Evolutionary conservation across 1,140 invertebrate genomes (phyloP).

Genomic region (Lordiphosa clarofinis): DNA sequence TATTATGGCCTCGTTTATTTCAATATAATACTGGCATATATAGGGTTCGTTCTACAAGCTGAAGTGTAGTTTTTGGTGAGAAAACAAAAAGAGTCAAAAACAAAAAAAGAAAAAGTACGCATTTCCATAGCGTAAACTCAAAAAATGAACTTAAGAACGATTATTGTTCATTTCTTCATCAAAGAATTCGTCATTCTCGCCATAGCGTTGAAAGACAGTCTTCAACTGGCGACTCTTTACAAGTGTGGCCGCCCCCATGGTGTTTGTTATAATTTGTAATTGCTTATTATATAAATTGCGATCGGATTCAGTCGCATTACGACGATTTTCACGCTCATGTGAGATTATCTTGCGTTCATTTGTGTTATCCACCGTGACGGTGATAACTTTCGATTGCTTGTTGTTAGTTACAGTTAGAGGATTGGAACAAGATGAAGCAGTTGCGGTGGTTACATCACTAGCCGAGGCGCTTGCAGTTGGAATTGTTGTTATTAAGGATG

Average conservation of each 20-base stretch:
- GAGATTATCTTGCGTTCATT: slow-evolving; percentile 32
- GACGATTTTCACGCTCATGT: slow-evolving; percentile 40
- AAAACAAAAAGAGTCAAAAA: not conserved
- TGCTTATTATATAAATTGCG: slow-evolving; percentile 71
- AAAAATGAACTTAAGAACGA: slow-evolving; percentile 27
- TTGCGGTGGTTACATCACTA: slow-evolving; percentile 10
- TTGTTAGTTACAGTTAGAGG: slow-evolving; percentile 23
- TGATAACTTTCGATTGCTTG: slow-evolving; percentile 36
- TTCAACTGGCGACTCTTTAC: slow-evolving; percentile 26
- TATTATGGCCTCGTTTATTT: slow-evolving; percentile 22
- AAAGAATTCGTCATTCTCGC: slow-evolving; percentile 53
- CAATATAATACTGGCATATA: slow-evolving; percentile 14
- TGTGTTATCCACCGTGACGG: slow-evolving; percentile 26
- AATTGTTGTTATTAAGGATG: slow-evolving; percentile 40
- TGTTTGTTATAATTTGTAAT: slow-evolving; percentile 70
- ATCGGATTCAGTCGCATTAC: slow-evolving; percentile 52
- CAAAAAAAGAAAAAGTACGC: slow-evolving; percentile 12
- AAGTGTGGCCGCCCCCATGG: slow-evolving; percentile 44
- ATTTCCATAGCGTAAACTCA: slow-evolving; percentile 8
- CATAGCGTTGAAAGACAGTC: slow-evolving; percentile 53
- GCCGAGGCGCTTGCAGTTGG: not conserved
- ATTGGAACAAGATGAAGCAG: slow-evolving; percentile 3
- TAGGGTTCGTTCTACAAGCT: slow-evolving; percentile 3
- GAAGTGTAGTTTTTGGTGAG: not conserved
- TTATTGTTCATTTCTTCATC: slow-evolving; percentile 49